These are phyloP conservation scores for Diachasma alloeum DNA, from an alignment of 1,140 invertebrate species.

Conservation along the genomic window DNA sequence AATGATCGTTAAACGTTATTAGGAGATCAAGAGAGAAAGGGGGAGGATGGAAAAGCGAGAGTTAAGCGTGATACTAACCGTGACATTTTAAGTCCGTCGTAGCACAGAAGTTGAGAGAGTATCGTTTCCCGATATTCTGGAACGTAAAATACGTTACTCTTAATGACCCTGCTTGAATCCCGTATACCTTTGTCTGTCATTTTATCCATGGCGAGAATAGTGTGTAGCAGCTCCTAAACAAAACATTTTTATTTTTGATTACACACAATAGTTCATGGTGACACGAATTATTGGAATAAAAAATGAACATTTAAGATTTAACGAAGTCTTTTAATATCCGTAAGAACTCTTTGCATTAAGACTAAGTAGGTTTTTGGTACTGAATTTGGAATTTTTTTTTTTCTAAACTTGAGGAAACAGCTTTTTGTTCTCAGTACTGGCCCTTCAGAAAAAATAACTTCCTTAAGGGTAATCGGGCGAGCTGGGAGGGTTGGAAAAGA, in stretches of 20 bases:
- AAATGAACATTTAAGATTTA: too few species aligned
- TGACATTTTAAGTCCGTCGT: constrained; percentile 87
- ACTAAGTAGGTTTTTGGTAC: too few species aligned
- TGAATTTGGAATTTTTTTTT: too few species aligned
- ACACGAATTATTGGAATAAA: too few species aligned
- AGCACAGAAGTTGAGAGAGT: constrained; percentile 79
- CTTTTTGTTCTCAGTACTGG: too few species aligned
- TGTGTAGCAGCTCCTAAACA: constrained; percentile 74
- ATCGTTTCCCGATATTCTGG: constrained; percentile 94
- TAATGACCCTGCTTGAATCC: constrained; percentile 83
- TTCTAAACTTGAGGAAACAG: too few species aligned
- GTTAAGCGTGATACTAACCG: constrained; percentile 67
- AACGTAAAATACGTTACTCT: constrained; percentile 93
- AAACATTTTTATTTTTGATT: neutral
- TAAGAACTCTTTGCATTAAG: too few species aligned
- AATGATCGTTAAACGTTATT: constrained; percentile 31
- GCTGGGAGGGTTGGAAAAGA: too few species aligned
- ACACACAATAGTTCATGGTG: too few species aligned
- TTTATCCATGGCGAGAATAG: constrained; percentile 83
- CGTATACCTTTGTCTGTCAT: constrained; percentile 72
- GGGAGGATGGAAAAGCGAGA: constrained; percentile 11
- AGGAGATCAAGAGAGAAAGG: constrained; percentile 12
- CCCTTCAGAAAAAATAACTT: too few species aligned
- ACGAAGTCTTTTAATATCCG: too few species aligned
- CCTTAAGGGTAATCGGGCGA: too few species aligned